A percentile compares a stretch with the other conserved stretches of the same genome.
phyloP scores from a whole-genome alignment of 2,888 invertebrate species.

The Drosophila paracracens region DNA sequence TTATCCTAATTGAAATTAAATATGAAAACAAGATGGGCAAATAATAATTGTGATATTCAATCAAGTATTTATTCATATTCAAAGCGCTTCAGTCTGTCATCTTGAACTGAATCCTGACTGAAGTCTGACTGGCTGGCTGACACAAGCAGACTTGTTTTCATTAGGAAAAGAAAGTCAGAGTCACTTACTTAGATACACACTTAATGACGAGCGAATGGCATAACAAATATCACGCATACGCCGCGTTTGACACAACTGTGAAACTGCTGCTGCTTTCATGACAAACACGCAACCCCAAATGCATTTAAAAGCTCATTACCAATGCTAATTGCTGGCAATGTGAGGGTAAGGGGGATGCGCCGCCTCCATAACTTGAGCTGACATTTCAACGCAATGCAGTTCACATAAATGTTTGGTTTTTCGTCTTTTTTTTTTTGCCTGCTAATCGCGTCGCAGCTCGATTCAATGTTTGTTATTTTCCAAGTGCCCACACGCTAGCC shows the following conservation, averaged over 20 bases:
- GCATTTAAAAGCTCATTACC: constrained; percentile 78
- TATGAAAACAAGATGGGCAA: neutral
- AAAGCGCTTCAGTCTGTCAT: constrained; percentile 2
- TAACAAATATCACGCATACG: constrained; percentile 72
- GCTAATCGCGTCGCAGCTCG: constrained; percentile 47
- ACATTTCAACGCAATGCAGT: constrained; percentile 35
- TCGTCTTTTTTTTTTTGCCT: constrained; percentile 23
- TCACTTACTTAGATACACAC: constrained; percentile 38
- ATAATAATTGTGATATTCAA: neutral
- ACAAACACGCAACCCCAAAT: constrained; percentile 60
- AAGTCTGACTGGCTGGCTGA: constrained; percentile 4
- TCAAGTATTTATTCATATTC: constrained; percentile 13
- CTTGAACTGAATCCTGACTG: neutral
- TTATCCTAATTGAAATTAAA: neutral
- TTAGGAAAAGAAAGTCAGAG: constrained; percentile 51
- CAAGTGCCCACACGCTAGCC: constrained; percentile 78
- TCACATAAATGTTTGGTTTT: constrained; percentile 23
- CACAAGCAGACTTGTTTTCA: constrained; percentile 13
- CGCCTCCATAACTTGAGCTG: constrained; percentile 14
- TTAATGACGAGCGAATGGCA: constrained; percentile 26
- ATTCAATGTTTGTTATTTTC: constrained; percentile 74
- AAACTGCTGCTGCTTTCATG: constrained; percentile 52
- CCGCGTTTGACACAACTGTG: constrained; percentile 41
- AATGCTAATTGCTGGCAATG: constrained; percentile 73
- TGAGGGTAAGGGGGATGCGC: constrained; percentile 5